These are phyloP conservation scores for Wasmannia auropunctata DNA, from an alignment of 1,140 invertebrate species.

Conservation along the genomic window DNA sequence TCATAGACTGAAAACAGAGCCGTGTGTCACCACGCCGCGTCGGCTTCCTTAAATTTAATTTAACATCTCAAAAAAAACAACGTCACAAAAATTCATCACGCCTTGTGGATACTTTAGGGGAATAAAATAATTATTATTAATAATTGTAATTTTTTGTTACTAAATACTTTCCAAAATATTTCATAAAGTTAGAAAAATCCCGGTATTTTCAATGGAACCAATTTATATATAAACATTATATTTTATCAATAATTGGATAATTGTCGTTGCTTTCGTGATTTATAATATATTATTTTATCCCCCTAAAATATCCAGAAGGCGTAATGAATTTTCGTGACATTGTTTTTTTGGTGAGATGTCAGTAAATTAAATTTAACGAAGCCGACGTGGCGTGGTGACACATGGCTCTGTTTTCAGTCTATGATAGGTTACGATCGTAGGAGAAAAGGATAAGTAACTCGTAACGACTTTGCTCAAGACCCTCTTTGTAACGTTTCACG, in stretches of 20 bases:
- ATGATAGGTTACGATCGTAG: background rate
- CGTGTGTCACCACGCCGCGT: too few relatives aligned
- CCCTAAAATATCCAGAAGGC: background rate
- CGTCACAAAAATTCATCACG: too few relatives aligned
- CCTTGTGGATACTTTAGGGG: too few relatives aligned
- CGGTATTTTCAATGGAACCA: background rate
- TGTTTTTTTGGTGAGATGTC: background rate
- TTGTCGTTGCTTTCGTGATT: background rate
- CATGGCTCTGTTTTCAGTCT: too few relatives aligned
- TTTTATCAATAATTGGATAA: constrained; percentile 17
- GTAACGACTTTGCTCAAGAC: constrained; percentile 40
- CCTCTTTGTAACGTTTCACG: constrained; percentile 37
- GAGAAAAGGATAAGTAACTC: constrained; percentile 16
- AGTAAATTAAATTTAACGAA: too few relatives aligned
- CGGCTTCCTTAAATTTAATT: too few relatives aligned
- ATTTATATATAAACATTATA: background rate
- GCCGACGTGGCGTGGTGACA: too few relatives aligned
- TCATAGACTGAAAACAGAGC: too few relatives aligned
- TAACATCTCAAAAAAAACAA: too few relatives aligned
- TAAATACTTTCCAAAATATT: background rate
- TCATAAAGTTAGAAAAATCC: background rate
- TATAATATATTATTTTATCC: background rate
- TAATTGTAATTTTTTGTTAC: too few relatives aligned
- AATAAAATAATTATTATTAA: too few relatives aligned
- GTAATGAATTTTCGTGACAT: background rate